phyloP scores from a whole-genome alignment of 64 coral and sea anemone genomes.

The Porites lutea region DNA sequence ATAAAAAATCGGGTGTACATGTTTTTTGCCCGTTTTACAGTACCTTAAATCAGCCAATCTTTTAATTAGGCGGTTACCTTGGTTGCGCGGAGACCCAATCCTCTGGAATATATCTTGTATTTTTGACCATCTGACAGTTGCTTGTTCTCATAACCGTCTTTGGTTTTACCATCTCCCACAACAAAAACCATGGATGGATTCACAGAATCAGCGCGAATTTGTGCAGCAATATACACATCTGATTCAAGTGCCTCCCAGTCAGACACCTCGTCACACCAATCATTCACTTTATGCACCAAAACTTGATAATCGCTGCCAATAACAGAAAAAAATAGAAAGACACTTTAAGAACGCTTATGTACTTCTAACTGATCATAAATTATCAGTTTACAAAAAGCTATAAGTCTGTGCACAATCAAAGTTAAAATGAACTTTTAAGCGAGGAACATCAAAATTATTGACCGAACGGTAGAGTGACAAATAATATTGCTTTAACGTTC shows the following conservation, averaged over 20 bases:
- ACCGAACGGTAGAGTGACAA: too few species aligned
- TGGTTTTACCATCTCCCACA: background rate
- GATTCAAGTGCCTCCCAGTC: background rate
- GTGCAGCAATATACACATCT: background rate
- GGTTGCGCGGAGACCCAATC: background rate
- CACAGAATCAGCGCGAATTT: background rate
- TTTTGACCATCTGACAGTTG: background rate
- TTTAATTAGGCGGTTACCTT: background rate
- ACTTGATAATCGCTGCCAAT: background rate
- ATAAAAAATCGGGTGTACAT: too few species aligned
- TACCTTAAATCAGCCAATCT: too few species aligned
- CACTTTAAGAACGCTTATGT: too few species aligned
- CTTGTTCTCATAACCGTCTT: background rate
- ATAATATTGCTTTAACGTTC: too few species aligned
- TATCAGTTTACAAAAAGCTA: background rate
- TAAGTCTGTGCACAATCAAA: too few species aligned
- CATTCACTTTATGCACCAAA: background rate
- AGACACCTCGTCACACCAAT: background rate
- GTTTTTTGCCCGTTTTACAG: too few species aligned
- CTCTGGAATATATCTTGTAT: conserved; percentile 47
- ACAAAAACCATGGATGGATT: background rate
- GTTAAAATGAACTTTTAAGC: too few species aligned
- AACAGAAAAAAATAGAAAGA: background rate
- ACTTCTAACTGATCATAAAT: background rate
- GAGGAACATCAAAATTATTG: too few species aligned